Evolutionary conservation across 1,140 invertebrate species (phyloP).

Genomic region (Magallana ariakensis): DNA sequence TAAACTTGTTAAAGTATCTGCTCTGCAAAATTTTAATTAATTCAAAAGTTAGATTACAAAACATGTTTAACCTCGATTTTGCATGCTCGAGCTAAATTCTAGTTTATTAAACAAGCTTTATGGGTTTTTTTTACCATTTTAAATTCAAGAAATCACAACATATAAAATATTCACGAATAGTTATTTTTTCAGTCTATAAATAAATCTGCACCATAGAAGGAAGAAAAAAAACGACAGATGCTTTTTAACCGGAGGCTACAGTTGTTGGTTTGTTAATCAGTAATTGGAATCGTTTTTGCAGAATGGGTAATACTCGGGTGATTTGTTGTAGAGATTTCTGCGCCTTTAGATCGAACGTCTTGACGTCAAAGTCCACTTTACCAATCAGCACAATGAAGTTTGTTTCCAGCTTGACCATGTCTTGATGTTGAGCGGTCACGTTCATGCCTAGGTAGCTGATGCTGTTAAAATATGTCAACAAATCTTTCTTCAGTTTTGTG

Average conservation of each 20-base stretch:
- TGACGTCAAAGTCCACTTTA: conserved; percentile 3
- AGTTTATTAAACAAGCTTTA: conserved; percentile 6
- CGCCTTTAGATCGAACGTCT: not conserved
- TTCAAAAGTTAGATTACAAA: not conserved
- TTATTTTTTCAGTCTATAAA: not conserved
- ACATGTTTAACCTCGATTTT: conserved; percentile 22
- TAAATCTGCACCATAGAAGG: not conserved
- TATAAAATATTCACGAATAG: not conserved
- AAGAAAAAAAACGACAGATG: not conserved
- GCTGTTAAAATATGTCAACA: not conserved
- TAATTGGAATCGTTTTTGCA: not conserved
- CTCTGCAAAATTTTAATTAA: conserved; percentile 16
- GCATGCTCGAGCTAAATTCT: not conserved
- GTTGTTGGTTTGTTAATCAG: not conserved
- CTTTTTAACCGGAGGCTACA: not conserved
- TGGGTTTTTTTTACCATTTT: not conserved
- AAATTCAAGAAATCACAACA: not conserved
- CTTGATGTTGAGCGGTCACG: not conserved
- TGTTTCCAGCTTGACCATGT: not conserved
- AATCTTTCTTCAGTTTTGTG: not conserved
- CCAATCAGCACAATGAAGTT: not conserved
- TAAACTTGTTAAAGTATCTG: not conserved
- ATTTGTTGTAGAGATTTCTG: not conserved
- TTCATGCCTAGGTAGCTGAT: not conserved
- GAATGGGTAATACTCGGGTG: not conserved